Evolutionary conservation across 2,888 invertebrate species (phyloP), one percentile per base, ranked within the genome.

Genomic region (Papilio demoleus): DNA sequence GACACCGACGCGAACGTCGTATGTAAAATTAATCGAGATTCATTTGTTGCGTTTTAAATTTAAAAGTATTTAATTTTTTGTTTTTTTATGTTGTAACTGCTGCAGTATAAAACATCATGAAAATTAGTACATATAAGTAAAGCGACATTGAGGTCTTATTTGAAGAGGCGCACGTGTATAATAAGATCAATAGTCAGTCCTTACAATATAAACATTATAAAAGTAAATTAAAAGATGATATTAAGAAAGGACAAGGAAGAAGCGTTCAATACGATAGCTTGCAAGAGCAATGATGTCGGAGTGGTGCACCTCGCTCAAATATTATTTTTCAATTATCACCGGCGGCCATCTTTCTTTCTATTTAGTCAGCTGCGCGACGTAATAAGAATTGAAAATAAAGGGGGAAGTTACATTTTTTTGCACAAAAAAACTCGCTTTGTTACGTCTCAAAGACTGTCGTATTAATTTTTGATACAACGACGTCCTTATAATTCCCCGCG

Each of bases 331-430:
- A 76, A 76, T 76, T 76, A 77, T 68, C 71, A 70, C 62, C 12
- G 50, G 60, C 70, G 67, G 61, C 73, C 71, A 70, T 74, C 70
- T 74, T 77, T 66, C 59, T 45, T 68, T 67, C 62, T 68, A 62
- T 76, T 75, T 74, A 76, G 70, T 61, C 74, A 77, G 75, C 73
- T 73, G 74, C 75, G 72, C 75, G 73, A 76, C 77, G 78, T 81
- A 78, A 82, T 81, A 80, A 80, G 77, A 83, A 84, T 81, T 82
- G 77, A 81, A 85, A 85, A 86, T 84, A 85, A 84, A 80, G 75
- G 78, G 47, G 79, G 77, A 76, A 60, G 31, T 67, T 70, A 70
- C 73, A 45, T 47, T 70, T 71, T 71, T 70, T 70, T 70, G 70
- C 69, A 65, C 63, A 70, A 71, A 67, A 63, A 65, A 47, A 38